Evolutionary conservation across 37 sponge, comb jelly and placozoan genomes (phyloP).

Genomic region (Axinella damicornis): DNA sequence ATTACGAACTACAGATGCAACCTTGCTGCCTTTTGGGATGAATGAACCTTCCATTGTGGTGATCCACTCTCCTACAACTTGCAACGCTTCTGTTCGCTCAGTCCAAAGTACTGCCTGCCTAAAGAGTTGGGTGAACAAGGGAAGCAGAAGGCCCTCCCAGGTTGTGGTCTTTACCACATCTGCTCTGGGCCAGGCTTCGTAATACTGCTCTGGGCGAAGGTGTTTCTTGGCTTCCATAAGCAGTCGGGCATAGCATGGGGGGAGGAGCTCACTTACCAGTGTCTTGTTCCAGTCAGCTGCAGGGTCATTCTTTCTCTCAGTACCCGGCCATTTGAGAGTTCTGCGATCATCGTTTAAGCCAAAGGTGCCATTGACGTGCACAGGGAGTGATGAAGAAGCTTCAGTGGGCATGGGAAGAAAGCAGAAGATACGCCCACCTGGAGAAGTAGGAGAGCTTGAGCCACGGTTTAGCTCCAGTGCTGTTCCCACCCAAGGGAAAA

Average conservation of each 20-base stretch:
- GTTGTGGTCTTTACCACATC: constrained; percentile 3
- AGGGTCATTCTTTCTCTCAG: constrained; percentile 52
- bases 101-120: constrained; percentile 12
- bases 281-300: constrained; percentile 68
- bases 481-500: constrained; percentile 7
- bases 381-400: constrained; percentile 37
- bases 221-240: constrained; percentile 27
- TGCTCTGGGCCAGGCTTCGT: constrained; percentile 52
- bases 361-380: constrained; percentile 84
- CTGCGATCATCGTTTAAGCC: constrained; percentile 56
- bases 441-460: neutral
- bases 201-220: neutral
- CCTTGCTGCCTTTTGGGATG: constrained; percentile 1
- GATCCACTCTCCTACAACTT: constrained; percentile 28
- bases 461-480: neutral
- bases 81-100: neutral
- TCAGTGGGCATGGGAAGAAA: constrained; percentile 76
- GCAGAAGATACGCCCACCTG: constrained; percentile 65
- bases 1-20: constrained; percentile 1
- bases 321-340: constrained; percentile 58
- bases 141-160: constrained; percentile 31
- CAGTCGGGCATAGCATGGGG: constrained; percentile 56
- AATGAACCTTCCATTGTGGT: neutral
- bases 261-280: constrained; percentile 45
- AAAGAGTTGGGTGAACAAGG: constrained; percentile 15